These are phyloP conservation scores for Drosophila meridionalis DNA, from an alignment of 2,888 invertebrate species.

Conservation along the genomic window DNA sequence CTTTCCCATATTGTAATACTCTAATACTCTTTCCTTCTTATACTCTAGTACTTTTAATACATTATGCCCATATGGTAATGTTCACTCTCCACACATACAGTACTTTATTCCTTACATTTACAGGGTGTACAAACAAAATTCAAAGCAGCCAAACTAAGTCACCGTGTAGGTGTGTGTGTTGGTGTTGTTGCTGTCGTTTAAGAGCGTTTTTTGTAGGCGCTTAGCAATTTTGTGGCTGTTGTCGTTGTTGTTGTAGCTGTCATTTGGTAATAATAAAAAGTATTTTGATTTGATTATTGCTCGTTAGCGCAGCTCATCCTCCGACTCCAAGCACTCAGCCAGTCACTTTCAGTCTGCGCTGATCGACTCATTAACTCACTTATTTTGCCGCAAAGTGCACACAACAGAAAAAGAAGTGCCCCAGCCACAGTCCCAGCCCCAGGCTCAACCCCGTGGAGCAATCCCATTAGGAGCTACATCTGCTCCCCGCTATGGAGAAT, in stretches of 20 bases:
- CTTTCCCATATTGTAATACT: too few relatives aligned
- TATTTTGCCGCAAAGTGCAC: slow-evolving; percentile 72
- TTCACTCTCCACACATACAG: not conserved
- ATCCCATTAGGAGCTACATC: not conserved
- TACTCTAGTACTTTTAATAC: too few relatives aligned
- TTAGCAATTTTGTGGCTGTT: slow-evolving; percentile 23
- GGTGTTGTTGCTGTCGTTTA: slow-evolving; percentile 31
- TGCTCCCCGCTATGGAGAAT: not conserved
- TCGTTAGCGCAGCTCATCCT: slow-evolving; percentile 61
- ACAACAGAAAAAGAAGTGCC: slow-evolving; percentile 21
- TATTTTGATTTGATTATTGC: slow-evolving; percentile 79
- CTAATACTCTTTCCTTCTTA: too few relatives aligned
- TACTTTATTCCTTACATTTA: not conserved
- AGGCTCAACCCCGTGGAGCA: not conserved
- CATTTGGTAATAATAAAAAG: slow-evolving; percentile 69
- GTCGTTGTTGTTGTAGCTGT: slow-evolving; percentile 33
- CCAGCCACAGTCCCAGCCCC: not conserved
- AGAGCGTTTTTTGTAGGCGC: slow-evolving; percentile 41
- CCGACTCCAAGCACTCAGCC: slow-evolving; percentile 30
- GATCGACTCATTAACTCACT: slow-evolving; percentile 78
- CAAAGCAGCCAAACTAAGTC: slow-evolving; percentile 5
- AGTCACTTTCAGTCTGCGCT: slow-evolving; percentile 25
- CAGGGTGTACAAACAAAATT: slow-evolving; percentile 23
- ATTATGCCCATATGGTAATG: too few relatives aligned
- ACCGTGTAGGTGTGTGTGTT: not conserved